Evolutionary conservation across 2,113 vertebrate genomes (phyloP), one percentile per base, ranked within the genome.

Genomic region (Rhea pennata): DNA sequence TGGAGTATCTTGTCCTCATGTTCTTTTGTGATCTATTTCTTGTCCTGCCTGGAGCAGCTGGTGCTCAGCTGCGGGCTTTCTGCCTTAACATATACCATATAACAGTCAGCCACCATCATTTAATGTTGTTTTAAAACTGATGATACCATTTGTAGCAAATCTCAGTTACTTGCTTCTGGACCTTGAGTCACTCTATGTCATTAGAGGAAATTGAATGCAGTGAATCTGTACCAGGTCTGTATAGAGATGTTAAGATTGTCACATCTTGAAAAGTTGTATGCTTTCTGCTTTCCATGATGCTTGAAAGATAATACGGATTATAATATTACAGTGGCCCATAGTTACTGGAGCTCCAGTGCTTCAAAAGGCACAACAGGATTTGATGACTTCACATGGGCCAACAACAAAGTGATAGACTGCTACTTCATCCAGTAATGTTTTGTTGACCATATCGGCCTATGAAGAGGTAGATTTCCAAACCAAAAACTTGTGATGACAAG

Each of bases 211-310:
- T 20, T 76, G 29, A 6, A 0, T 69, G 33, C 36, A 23, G 12
- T 53, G 46, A 72, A 0, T 72, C 22, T 80, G 26, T 81, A 42
- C 22, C 4, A 0, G 40, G 29, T 46, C 23, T 73, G 4, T 74
- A 2, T 54, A 10, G 84, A 79, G 46, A n/a, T 31, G 6, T 40
- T 79, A 69, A 74, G 24, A 27, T 39, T 16, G 54, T 36, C 40
- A 66, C 0, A 0, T 46, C 76, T 80, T 65, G 65, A n/a, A n/a
- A 29, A 54, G n/a, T 9, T 65, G 17, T 21, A 39, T 0, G 1
- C 36, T 91, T 82, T 58, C 54, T 59, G 2, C 48, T 90, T 88
- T 44, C 29, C 16, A 4, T 64, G 16, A 42, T 24, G 9, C 50
- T 74, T 90, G 61, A 58, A 83, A 54, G 40, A 8, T 20, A 48